phyloP scores from a whole-genome alignment of 1,140 invertebrate genomes.

The Camponotus pennsylvanicus region DNA sequence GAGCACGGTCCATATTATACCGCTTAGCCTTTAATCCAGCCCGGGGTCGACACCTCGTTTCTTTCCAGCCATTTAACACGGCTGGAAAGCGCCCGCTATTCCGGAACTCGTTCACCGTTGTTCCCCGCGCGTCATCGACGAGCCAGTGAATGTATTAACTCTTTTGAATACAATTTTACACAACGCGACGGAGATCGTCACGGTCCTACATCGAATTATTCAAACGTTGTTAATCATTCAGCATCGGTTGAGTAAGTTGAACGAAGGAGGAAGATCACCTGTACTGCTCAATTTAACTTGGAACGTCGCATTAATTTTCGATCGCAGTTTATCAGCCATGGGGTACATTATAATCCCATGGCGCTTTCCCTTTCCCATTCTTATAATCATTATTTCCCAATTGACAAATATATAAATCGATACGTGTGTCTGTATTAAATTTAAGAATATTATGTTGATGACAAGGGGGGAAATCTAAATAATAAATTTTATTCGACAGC shows the following conservation, averaged over 20 bases:
- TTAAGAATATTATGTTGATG: no score
- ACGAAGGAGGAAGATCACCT: conserved; percentile 3
- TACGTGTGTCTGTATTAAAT: no score
- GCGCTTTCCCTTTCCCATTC: background rate
- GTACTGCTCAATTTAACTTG: conserved; percentile 16
- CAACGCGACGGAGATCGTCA: conserved; percentile 1
- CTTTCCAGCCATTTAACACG: conserved; percentile 75
- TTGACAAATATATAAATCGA: no score
- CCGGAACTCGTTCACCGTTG: conserved; percentile 43
- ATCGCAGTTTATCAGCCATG: background rate
- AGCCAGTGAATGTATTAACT: conserved; percentile 17
- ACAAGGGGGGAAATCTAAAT: background rate
- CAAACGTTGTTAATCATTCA: background rate
- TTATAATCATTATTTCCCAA: background rate
- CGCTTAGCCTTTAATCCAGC: conserved; percentile 64
- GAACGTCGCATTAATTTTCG: conserved; percentile 4
- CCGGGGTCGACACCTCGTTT: conserved; percentile 67
- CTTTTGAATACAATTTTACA: conserved; percentile 39
- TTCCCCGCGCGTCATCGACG: conserved; percentile 53
- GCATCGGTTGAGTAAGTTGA: background rate
- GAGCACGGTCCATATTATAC: conserved; percentile 58
- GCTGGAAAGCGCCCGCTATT: conserved; percentile 38
- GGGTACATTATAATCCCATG: background rate
- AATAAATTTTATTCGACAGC: no score
- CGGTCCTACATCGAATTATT: conserved; percentile 25